Evolutionary conservation across 2,113 vertebrate genomes (phyloP).

Genomic region (Epinephelus fuscoguttatus): DNA sequence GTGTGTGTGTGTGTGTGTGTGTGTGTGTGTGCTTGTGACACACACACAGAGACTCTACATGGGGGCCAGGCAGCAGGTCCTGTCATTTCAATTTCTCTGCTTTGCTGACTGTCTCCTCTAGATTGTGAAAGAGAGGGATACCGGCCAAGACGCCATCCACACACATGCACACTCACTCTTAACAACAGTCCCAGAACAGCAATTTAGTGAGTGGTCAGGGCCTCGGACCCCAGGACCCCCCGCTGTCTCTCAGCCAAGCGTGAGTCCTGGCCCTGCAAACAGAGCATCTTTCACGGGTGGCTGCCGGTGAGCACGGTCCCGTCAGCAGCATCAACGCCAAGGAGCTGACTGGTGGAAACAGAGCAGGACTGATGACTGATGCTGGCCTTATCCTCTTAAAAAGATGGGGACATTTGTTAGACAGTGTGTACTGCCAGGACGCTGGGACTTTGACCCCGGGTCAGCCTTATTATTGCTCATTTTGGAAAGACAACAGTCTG

Average conservation of each 20-base stretch:
- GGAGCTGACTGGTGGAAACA: constrained; percentile 33
- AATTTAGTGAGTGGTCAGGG: not conserved
- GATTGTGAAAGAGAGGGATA: constrained; percentile 19
- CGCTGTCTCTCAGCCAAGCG: constrained; percentile 17
- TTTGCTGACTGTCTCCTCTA: constrained; percentile 28
- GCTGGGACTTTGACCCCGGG: not conserved
- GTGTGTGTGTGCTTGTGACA: not conserved
- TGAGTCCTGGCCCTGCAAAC: constrained; percentile 34
- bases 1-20: no score
- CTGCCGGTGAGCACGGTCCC: constrained; percentile 25
- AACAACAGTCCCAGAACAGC: constrained; percentile 17
- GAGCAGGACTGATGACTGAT: constrained; percentile 33
- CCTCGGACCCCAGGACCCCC: not conserved
- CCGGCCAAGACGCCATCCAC: not conserved
- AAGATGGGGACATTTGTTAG: not conserved
- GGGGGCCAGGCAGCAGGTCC: constrained; percentile 40
- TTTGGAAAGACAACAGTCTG: not conserved
- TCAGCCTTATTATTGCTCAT: not conserved
- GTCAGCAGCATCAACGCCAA: constrained; percentile 25
- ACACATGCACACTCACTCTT: constrained; percentile 3
- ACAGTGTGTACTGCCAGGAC: not conserved
- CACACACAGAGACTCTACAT: not conserved
- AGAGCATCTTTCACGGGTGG: constrained; percentile 54
- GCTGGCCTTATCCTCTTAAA: not conserved
- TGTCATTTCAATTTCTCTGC: constrained; percentile 54